phyloP scores from a whole-genome alignment of 1,140 invertebrate genomes.

The Coelopa frigida region DNA sequence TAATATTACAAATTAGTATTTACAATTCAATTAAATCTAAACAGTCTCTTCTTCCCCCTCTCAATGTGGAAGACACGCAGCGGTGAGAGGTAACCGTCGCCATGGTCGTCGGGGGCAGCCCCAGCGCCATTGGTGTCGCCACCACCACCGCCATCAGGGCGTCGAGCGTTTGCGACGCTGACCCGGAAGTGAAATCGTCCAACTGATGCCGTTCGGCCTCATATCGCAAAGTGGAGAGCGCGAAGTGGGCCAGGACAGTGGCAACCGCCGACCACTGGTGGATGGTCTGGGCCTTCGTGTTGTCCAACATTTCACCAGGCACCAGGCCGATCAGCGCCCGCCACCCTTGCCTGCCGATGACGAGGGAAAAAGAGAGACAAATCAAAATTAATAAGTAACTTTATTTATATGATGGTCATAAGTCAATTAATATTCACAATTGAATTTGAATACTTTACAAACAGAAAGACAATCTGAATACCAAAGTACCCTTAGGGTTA shows the following conservation, averaged over 20 bases:
- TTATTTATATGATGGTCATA: too few species aligned
- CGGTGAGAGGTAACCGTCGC: conserved; percentile 63
- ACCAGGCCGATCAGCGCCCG: conserved; percentile 55
- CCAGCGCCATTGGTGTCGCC: conserved; percentile 19
- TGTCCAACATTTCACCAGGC: conserved; percentile 38
- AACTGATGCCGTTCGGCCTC: conserved; percentile 53
- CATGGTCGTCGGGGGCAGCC: conserved; percentile 46
- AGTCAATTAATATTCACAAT: too few species aligned
- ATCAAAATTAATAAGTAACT: neutral
- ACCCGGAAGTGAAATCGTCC: conserved; percentile 46
- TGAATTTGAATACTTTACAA: too few species aligned
- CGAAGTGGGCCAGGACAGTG: conserved; percentile 58
- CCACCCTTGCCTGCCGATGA: conserved; percentile 58
- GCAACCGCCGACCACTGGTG: conserved; percentile 56
- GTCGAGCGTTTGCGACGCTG: conserved; percentile 44
- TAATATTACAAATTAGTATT: too few species aligned
- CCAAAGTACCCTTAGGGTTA: too few species aligned
- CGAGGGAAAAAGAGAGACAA: conserved; percentile 6
- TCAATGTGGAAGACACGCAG: conserved; percentile 71
- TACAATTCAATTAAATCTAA: conserved; percentile 59
- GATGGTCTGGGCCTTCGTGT: conserved; percentile 39
- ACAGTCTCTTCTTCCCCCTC: conserved; percentile 66
- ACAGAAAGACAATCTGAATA: too few species aligned
- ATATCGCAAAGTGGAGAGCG: conserved; percentile 62
- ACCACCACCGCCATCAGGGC: conserved; percentile 23